A percentile compares a stretch with the other conserved stretches of the same genome.
These are phyloP conservation scores for Propithecus coquereli DNA, from an alignment of 2,113 vertebrate species.

Conservation along the genomic window DNA sequence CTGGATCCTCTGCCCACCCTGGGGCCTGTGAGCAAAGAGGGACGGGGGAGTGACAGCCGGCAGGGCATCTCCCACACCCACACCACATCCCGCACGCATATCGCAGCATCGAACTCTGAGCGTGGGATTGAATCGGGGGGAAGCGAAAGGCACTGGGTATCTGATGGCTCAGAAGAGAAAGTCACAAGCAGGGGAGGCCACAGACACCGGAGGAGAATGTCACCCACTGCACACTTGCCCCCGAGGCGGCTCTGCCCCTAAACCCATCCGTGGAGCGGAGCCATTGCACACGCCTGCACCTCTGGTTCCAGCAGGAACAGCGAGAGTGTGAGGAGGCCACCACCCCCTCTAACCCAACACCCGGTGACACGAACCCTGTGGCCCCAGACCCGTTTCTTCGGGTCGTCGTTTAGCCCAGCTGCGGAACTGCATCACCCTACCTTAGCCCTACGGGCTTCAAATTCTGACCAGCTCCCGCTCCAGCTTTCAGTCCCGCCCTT, in stretches of 20 bases:
- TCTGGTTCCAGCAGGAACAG: too few species aligned
- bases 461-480: background rate
- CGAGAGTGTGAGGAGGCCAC: background rate
- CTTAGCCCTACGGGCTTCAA: background rate
- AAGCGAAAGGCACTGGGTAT: background rate
- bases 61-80: background rate
- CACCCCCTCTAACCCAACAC: rapidly evolving
- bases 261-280: too few species aligned
- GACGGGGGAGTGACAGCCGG: background rate
- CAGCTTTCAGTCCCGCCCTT: background rate
- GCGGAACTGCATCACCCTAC: background rate
- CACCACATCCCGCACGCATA: rapidly evolving
- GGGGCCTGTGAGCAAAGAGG: background rate
- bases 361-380: background rate
- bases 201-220: background rate
- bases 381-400: background rate
- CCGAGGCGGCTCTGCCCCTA: background rate
- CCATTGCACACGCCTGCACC: rapidly evolving
- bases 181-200: background rate
- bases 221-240: background rate
- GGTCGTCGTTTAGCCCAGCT: background rate
- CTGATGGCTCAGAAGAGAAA: background rate
- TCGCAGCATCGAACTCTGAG: background rate
- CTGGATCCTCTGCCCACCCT: background rate
- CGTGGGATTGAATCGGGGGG: background rate